Conservation (phyloP, 2,113 vertebrate species). For the Callipepla californica region DNA sequence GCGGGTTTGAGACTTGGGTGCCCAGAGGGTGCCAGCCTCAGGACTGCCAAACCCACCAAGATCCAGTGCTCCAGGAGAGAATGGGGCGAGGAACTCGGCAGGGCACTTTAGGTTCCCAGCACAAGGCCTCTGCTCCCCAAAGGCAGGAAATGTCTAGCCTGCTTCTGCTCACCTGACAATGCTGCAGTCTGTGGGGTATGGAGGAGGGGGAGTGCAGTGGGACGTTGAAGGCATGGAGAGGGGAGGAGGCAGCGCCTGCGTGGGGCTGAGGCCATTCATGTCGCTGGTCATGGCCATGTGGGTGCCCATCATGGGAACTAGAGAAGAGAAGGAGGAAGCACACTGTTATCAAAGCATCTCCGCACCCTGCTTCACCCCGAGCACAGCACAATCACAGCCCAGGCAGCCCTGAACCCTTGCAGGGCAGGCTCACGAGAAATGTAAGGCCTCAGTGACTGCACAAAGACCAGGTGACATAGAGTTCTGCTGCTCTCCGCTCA, state of each 20-base stretch:
- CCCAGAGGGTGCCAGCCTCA: background rate
- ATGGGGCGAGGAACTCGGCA: fast-evolving
- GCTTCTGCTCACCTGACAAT: constrained; percentile 92
- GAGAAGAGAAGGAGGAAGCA: constrained; percentile 76
- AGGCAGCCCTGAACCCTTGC: background rate
- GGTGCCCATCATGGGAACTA: constrained; percentile 97
- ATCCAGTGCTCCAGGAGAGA: background rate
- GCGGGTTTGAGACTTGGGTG: background rate
- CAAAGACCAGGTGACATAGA: background rate
- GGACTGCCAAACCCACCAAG: background rate
- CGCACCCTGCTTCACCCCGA: fast-evolving
- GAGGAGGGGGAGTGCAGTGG: constrained; percentile 98
- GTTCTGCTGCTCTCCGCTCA: background rate
- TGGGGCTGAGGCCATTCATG: constrained; percentile 96
- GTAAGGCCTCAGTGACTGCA: background rate
- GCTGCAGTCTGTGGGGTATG: constrained; percentile 98
- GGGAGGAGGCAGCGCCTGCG: constrained; percentile 91
- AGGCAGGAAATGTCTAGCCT: background rate
- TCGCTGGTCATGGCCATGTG: constrained; percentile 96
- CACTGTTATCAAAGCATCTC: constrained; percentile 40
- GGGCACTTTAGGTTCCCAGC: background rate
- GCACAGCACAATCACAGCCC: background rate
- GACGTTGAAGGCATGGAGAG: constrained; percentile 96
- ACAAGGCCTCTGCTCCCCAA: fast-evolving
- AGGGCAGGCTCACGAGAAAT: fast-evolving